These are phyloP conservation scores for Pseudomyrmex pallidus DNA, from an alignment of 1,140 invertebrate genomes.

Conservation along the genomic window DNA sequence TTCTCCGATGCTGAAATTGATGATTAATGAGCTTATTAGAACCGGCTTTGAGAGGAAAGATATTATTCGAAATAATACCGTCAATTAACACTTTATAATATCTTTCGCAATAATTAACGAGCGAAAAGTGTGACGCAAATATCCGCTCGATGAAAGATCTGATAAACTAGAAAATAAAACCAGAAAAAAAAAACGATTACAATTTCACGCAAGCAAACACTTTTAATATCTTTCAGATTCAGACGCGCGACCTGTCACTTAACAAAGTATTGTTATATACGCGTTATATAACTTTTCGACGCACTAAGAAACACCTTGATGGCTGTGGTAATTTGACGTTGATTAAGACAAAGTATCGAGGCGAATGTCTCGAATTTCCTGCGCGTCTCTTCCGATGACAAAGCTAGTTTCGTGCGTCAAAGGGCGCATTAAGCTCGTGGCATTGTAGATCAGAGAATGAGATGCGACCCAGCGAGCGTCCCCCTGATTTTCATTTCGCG, in stretches of 20 bases:
- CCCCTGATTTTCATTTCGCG: slow-evolving; percentile 75
- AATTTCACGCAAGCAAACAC: not conserved
- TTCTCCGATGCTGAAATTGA: not conserved
- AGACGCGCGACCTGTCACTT: slow-evolving; percentile 8
- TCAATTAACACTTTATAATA: not conserved
- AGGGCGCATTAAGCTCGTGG: slow-evolving; percentile 58
- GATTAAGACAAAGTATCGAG: slow-evolving; percentile 58
- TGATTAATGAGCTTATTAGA: not conserved
- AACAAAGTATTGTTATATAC: slow-evolving; percentile 34
- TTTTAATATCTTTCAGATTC: slow-evolving; percentile 11
- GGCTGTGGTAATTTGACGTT: slow-evolving; percentile 48
- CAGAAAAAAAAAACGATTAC: not conserved
- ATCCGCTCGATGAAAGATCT: too few relatives aligned
- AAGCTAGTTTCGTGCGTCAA: slow-evolving; percentile 59
- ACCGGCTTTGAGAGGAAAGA: too few relatives aligned
- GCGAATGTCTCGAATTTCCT: slow-evolving; percentile 54
- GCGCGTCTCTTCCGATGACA: slow-evolving; percentile 54
- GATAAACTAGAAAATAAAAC: not conserved
- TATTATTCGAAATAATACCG: too few relatives aligned
- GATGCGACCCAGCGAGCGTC: slow-evolving; percentile 65
- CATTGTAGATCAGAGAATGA: slow-evolving; percentile 69
- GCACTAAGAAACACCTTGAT: not conserved
- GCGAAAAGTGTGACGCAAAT: not conserved
- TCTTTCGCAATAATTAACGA: not conserved
- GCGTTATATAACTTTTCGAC: slow-evolving; percentile 29